These are phyloP conservation scores for Leptonema lineaticorne DNA, from an alignment of 1,140 invertebrate species.

Conservation along the genomic window DNA sequence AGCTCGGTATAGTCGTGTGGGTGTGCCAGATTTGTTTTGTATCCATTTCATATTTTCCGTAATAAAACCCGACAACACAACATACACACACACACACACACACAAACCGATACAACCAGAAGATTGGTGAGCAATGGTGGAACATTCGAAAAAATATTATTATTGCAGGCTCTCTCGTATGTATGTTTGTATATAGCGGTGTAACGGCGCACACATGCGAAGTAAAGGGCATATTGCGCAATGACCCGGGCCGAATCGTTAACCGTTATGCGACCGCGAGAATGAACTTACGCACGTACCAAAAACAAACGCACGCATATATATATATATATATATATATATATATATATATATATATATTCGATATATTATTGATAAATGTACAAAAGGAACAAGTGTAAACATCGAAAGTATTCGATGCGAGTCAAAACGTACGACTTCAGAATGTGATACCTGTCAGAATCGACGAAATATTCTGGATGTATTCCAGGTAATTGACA, in stretches of 20 bases:
- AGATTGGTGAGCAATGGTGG: not conserved
- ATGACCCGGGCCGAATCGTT: not conserved
- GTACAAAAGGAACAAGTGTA: not conserved
- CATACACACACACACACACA: too few relatives aligned
- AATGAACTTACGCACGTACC: too few relatives aligned
- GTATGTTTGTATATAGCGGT: not conserved
- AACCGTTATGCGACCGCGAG: constrained; percentile 9
- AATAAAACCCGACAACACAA: not conserved
- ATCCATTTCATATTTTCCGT: not conserved
- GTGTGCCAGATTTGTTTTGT: not conserved
- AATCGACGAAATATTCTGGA: too few relatives aligned
- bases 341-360: not conserved
- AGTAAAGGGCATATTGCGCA: constrained; percentile 5
- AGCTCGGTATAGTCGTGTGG: not conserved
- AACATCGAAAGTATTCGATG: not conserved
- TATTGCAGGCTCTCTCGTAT: not conserved
- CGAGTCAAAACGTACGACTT: not conserved
- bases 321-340: too few relatives aligned
- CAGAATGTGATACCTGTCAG: not conserved
- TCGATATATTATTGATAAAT: not conserved
- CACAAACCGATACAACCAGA: not conserved
- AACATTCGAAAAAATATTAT: not conserved
- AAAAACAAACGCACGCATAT: too few relatives aligned
- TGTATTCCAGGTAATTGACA: too few relatives aligned
- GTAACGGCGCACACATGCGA: not conserved